Evolutionary conservation across 2,888 invertebrate genomes (phyloP), one percentile per base, ranked within the genome.

Genomic region (Drosophila prostipennis): DNA sequence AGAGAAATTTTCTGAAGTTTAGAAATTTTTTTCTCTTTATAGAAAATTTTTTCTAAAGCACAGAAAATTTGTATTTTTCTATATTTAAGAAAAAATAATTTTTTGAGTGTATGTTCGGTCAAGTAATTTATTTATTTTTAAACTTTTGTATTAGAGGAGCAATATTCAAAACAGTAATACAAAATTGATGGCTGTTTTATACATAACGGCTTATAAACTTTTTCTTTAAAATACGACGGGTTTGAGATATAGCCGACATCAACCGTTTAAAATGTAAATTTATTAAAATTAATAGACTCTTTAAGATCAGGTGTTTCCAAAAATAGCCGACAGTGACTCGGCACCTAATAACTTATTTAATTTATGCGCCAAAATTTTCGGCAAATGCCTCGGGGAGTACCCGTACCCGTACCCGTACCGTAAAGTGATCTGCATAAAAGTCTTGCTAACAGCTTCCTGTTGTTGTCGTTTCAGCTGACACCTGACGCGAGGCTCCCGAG

Each of bases 381-480:
- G 16, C 48, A 11, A 61, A 49, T 14, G 36, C 26, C 29, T n/a
- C 34, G 52, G 65, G 54, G 54, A 54, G 34, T 53, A 39, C 64
- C 67, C 53, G 13, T 19, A 34, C 42, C n/a, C n/a, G 19, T 19
- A 19, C 19, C 14, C 37, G 13, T 8, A 32, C 39, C 39, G 26
- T 55, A 16, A 56, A 42, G 32, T 67, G 54, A 54, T 49, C 34
- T 57, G 49, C 70, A 69, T 48, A 49, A 68, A 36, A 45, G 16
- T 51, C n/a, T 48, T 16, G 40, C 40, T 69, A 71, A 71, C 51
- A 40, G 45, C 34, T 53, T 63, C 46, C 64, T 63, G 51, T 37
- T 72, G 13, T 61, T 61, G 32, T 26, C 16, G 45, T 67, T 40
- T 8, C 55, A 71, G 73, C 49, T 61, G 72, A 71, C 70, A 72